Conservation (phyloP, 2,888 invertebrate species). For the Drosophila differens region DNA sequence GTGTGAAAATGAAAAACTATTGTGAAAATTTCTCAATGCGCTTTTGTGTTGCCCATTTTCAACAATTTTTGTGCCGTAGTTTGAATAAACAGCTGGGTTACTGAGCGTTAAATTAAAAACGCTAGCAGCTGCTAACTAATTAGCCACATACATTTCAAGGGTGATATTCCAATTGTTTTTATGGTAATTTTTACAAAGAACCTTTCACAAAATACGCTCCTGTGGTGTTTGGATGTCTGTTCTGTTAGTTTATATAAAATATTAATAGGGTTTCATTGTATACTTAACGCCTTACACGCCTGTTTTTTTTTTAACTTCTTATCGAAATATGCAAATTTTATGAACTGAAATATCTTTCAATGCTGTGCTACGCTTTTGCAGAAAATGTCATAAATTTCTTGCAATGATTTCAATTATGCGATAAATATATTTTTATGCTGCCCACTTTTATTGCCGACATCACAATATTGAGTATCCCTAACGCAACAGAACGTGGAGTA, state of each 20-base stretch:
- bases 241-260: neutral
- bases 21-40: slow-evolving; percentile 22
- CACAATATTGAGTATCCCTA: slow-evolving; percentile 54
- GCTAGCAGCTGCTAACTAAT: slow-evolving; percentile 54
- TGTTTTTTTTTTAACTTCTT: neutral
- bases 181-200: slow-evolving; percentile 5
- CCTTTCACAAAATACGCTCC: neutral
- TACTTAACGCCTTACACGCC: neutral
- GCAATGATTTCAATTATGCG: slow-evolving; percentile 71
- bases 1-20: slow-evolving; percentile 37
- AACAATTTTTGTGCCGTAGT: slow-evolving; percentile 26
- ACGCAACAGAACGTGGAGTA: neutral
- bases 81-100: slow-evolving; percentile 39
- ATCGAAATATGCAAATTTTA: neutral
- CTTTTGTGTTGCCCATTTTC: slow-evolving; percentile 2
- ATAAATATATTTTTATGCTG: slow-evolving; percentile 57
- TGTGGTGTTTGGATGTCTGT: neutral
- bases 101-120: slow-evolving; percentile 64
- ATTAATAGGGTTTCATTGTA: neutral
- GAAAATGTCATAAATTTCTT: slow-evolving; percentile 52
- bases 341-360: slow-evolving; percentile 1
- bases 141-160: slow-evolving; percentile 45
- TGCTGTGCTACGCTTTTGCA: neutral
- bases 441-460: slow-evolving; percentile 27
- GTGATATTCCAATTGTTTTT: slow-evolving; percentile 31